phyloP scores from a whole-genome alignment of 2,797 vertebrate species.

The Parauchenoglanis ngamensis region DNA sequence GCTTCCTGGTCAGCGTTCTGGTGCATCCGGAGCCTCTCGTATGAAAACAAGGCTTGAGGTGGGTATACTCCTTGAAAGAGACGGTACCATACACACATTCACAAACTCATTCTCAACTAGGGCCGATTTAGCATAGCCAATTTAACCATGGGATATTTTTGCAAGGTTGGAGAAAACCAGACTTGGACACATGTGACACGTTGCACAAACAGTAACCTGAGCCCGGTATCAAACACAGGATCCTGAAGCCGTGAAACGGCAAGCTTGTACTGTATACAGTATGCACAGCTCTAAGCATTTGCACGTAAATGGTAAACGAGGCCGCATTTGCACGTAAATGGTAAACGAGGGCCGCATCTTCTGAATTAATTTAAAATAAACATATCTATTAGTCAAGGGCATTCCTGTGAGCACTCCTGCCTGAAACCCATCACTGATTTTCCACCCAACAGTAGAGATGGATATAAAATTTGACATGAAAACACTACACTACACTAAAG shows the following conservation, averaged over 20 bases:
- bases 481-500: not conserved
- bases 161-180: not conserved
- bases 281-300: not conserved
- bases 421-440: not conserved
- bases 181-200: not conserved
- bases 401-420: not conserved
- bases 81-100: not conserved
- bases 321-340: not conserved
- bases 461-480: not conserved
- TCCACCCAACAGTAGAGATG: not conserved
- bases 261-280: not conserved
- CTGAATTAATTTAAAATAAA: constrained; percentile 2
- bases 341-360: not conserved
- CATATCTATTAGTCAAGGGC: not conserved
- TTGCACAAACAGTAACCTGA: not conserved
- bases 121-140: not conserved
- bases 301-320: not conserved
- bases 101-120: not conserved
- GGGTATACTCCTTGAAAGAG: not conserved
- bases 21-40: no score
- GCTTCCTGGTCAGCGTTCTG: not conserved
- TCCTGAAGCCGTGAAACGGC: not conserved
- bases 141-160: not conserved
- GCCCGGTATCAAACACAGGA: not conserved
- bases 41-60: not conserved